A percentile compares a stretch with the other conserved stretches of the same genome.
Conservation (phyloP, 2,888 invertebrate species). For the Dromius quadrimaculatus region DNA sequence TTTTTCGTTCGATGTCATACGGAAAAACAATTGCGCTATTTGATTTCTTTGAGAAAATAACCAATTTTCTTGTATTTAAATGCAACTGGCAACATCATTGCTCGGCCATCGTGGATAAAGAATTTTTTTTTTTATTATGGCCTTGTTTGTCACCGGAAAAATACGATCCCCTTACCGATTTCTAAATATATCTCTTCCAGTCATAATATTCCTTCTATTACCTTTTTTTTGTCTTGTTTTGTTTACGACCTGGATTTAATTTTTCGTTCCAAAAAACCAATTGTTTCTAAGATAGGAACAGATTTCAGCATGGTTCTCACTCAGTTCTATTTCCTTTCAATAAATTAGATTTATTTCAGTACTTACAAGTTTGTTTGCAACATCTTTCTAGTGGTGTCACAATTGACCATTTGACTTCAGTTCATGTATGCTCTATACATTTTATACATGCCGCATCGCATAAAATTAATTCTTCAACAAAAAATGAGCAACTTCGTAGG, state of each 20-base stretch:
- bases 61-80: constrained; percentile 11
- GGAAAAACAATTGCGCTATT: constrained; percentile 12
- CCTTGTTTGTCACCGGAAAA: not conserved
- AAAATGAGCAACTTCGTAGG: not conserved
- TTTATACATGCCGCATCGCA: constrained; percentile 8
- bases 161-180: not conserved
- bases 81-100: not conserved
- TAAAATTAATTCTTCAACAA: constrained; percentile 16
- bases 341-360: constrained; percentile 9
- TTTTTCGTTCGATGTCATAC: constrained; percentile 13
- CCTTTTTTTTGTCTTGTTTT: constrained; percentile 9
- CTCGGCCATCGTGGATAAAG: not conserved
- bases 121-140: not conserved
- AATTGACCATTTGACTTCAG: not conserved
- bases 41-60: constrained; percentile 12
- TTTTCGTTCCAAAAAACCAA: constrained; percentile 5
- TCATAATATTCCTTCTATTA: constrained; percentile 14
- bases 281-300: constrained; percentile 16
- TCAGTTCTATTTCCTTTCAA: constrained; percentile 1
- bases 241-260: not conserved
- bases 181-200: constrained; percentile 12
- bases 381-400: not conserved
- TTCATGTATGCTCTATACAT: constrained; percentile 21
- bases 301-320: constrained; percentile 17
- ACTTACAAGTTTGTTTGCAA: not conserved